Evolutionary conservation across 2,797 vertebrate genomes (phyloP).

Genomic region (Octomys mimax): DNA sequence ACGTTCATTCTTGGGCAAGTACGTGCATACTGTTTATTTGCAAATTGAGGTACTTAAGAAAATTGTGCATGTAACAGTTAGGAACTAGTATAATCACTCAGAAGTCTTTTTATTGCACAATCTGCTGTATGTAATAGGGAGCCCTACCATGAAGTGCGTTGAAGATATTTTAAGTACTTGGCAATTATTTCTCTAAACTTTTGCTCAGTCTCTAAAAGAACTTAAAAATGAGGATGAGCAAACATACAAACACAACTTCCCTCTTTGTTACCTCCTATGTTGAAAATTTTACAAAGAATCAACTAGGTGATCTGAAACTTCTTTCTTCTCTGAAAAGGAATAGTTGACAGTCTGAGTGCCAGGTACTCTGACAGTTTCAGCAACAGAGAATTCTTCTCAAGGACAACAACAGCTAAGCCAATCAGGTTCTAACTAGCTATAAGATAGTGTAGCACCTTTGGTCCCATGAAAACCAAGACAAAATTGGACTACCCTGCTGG

Average conservation of each 20-base stretch:
- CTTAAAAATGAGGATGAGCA: constrained; percentile 59
- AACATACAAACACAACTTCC: background rate
- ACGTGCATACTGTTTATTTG: constrained; percentile 67
- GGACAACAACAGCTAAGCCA: background rate
- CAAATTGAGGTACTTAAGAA: constrained; percentile 80
- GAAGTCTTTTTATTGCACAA: constrained; percentile 74
- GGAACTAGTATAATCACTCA: constrained; percentile 65
- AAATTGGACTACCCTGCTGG: background rate
- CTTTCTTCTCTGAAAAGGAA: background rate
- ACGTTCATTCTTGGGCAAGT: constrained; percentile 73
- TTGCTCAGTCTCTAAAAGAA: background rate
- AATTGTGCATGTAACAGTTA: constrained; percentile 74
- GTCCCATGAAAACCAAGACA: background rate
- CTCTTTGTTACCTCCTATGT: background rate
- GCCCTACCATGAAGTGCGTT: constrained; percentile 34
- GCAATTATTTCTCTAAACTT: constrained; percentile 72
- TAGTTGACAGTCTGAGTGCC: background rate
- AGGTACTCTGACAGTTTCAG: background rate
- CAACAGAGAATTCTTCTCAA: background rate
- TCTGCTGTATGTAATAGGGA: constrained; percentile 54
- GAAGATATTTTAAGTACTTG: constrained; percentile 70
- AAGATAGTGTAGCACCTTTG: background rate
- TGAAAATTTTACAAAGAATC: constrained; percentile 9
- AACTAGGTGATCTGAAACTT: background rate
- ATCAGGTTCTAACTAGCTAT: background rate